Evolutionary conservation across 2,888 invertebrate genomes (phyloP), one percentile per base, ranked within the genome.

Genomic region (Nebria salina): DNA sequence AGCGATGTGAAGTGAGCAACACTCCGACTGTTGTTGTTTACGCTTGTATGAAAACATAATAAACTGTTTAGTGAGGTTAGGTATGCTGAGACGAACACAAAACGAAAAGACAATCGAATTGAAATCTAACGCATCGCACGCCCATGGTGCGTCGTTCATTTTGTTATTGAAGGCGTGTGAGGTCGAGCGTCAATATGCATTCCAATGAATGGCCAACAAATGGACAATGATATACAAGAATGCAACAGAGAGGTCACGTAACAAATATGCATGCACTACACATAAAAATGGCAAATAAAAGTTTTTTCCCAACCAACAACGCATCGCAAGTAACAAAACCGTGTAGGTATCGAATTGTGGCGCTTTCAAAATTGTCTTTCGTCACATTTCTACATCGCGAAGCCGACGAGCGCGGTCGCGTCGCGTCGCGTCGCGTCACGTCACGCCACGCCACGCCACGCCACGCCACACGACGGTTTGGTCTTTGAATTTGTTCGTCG

Each of bases 211-310:
- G 81, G 76, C 66, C 76, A 81, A 81, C 81, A 81, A 81, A 81
- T 70, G 76, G 81, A 81, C 81, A 81, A 81, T 81, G 81, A 65
- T 76, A 54, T 54, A 82, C 82, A 78, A 75, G 78, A 81, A 82
- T 80, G 75, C 77, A 80, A 82, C 81, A 81, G 73, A 68, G 72
- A 74, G 76, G 81, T 81, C 81, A 81, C 81, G 81, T 81, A 81
- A 76, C 72, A 76, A 72, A 76, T 81, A 66, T 76, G 73, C 81
- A 81, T 81, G 81, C 81, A 81, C 81, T 81, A 81, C 81, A 81
- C 76, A 81, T 81, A 81, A 80, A 54, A 81, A 81, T 81, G 76
- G 72, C 81, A 81, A 81, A 81, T 76, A 81, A 81, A 81, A 81
- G 6, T 3, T 8, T 54, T 54, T 54, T 54, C 11, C 54, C 13